Conservation (phyloP, 2,888 invertebrate species). For the Rhimphoctona megacephalus region DNA sequence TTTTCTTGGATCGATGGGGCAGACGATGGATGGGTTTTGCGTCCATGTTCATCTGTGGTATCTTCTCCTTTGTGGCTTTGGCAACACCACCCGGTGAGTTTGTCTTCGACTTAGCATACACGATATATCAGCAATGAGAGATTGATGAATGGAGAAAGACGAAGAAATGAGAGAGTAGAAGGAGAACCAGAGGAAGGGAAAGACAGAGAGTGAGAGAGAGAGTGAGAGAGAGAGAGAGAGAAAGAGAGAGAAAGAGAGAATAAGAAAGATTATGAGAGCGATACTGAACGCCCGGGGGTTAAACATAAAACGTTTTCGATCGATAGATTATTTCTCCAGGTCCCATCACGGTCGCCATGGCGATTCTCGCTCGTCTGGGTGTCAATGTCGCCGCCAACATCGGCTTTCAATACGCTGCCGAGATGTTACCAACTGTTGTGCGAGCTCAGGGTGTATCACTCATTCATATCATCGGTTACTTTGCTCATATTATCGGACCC, state of each 20-base stretch:
- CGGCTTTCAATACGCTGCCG: conserved; percentile 95
- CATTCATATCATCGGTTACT: conserved; percentile 95
- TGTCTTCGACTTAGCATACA: neutral
- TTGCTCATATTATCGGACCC: conserved; percentile 93
- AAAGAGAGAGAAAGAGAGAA: conserved; percentile 10
- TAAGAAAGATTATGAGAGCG: conserved; percentile 28
- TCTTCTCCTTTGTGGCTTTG: conserved; percentile 92
- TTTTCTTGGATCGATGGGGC: conserved; percentile 93
- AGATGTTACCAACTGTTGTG: conserved; percentile 94
- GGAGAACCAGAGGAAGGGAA: too few species aligned
- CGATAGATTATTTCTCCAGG: conserved; percentile 85
- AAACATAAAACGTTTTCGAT: conserved; percentile 62
- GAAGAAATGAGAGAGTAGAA: neutral
- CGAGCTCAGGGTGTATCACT: conserved; percentile 94
- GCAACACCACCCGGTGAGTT: conserved; percentile 89
- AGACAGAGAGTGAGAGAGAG: neutral
- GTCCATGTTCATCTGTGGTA: conserved; percentile 92
- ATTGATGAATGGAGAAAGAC: neutral
- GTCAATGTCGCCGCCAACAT: conserved; percentile 96
- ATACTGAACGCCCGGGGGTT: conserved; percentile 30
- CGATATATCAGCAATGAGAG: conserved; percentile 8
- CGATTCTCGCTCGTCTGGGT: conserved; percentile 93
- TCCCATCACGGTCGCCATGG: conserved; percentile 90
- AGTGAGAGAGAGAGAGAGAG: neutral
- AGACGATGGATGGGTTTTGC: conserved; percentile 94